Percentiles rank a stretch among this genome's conserved stretches.
Evolutionary conservation across 2,797 vertebrate genomes (phyloP).

Genomic region (Sus cebifrons): DNA sequence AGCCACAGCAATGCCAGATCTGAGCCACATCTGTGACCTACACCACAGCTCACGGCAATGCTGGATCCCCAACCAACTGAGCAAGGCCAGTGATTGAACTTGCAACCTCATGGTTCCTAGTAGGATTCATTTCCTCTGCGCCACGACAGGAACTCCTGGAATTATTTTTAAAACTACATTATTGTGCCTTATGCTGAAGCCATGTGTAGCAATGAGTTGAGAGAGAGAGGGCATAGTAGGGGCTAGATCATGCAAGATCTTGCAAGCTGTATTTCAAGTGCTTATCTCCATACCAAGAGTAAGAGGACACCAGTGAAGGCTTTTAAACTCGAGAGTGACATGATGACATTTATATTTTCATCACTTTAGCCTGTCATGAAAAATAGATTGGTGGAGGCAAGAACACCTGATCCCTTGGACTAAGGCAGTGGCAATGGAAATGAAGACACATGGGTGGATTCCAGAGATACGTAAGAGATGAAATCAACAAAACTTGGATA

Average conservation of each 20-base stretch:
- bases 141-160: background rate
- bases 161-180: background rate
- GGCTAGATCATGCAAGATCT: background rate
- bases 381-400: conserved; percentile 22
- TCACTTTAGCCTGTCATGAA: background rate
- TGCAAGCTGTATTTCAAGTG: background rate
- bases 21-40: too few relatives aligned
- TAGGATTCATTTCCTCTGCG: too few relatives aligned
- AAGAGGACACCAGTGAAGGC: background rate
- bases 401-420: background rate
- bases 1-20: too few relatives aligned
- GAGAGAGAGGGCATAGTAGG: background rate
- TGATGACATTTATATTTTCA: conserved; percentile 52
- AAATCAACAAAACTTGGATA: background rate
- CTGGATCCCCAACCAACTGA: too few relatives aligned
- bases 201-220: too few relatives aligned
- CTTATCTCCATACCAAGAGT: background rate
- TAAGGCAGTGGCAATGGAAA: background rate
- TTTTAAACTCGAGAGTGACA: background rate
- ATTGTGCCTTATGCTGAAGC: background rate
- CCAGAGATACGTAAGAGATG: conserved; percentile 45
- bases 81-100: too few relatives aligned
- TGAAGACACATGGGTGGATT: conserved; percentile 8
- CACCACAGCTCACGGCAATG: too few relatives aligned
- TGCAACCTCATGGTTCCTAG: too few relatives aligned